Percentiles rank a stretch among this genome's conserved stretches.
Conservation (phyloP, 1,140 invertebrate species). For the Ericerus pela region DNA sequence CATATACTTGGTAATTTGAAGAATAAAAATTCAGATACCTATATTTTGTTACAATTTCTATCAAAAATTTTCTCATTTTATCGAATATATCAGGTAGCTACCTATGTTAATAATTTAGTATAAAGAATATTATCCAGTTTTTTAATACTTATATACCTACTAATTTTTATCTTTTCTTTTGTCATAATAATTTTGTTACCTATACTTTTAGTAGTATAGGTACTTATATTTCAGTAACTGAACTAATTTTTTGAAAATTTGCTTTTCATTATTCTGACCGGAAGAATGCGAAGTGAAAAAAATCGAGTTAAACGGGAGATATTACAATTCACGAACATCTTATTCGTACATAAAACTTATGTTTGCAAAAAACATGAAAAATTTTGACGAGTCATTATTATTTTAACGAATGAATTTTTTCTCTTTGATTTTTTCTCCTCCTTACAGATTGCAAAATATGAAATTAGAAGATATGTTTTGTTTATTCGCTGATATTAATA, state of each 20-base stretch:
- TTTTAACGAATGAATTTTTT: neutral
- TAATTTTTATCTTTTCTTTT: too few relatives aligned
- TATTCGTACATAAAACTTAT: neutral
- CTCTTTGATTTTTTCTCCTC: slow-evolving; percentile 15
- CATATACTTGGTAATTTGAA: too few relatives aligned
- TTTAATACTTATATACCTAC: too few relatives aligned
- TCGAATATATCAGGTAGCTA: too few relatives aligned
- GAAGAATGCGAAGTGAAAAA: neutral
- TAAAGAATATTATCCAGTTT: too few relatives aligned
- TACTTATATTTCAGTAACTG: too few relatives aligned
- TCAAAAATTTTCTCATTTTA: too few relatives aligned
- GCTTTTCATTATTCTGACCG: neutral
- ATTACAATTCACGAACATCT: neutral
- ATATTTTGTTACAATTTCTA: too few relatives aligned
- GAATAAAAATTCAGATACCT: too few relatives aligned
- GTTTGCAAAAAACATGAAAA: neutral
- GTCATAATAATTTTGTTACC: too few relatives aligned
- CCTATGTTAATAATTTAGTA: too few relatives aligned
- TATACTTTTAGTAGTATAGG: too few relatives aligned
- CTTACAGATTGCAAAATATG: slow-evolving; percentile 50
- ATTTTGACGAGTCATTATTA: neutral
- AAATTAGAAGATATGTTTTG: slow-evolving; percentile 49
- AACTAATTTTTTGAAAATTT: neutral
- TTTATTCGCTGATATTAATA: slow-evolving; percentile 36
- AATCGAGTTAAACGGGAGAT: neutral